Conservation (phyloP, 2,113 vertebrate species). For the Ceuthmochares aereus region DNA sequence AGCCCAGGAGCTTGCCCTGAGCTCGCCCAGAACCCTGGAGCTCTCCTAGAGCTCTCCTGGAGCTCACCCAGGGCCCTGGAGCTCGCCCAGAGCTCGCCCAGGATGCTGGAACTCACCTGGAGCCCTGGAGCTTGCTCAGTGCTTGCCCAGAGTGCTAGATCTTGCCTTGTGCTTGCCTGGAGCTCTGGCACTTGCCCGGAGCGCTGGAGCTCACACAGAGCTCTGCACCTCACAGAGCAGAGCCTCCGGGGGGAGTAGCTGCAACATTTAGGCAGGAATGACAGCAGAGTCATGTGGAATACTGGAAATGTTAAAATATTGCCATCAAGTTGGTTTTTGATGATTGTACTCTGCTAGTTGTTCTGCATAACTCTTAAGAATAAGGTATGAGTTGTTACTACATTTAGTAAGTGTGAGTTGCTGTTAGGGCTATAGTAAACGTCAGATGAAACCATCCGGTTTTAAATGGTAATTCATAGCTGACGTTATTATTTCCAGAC, state of each 20-base stretch:
- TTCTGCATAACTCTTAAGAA: neutral
- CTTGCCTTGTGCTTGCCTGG: no score
- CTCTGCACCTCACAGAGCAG: neutral
- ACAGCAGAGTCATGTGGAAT: neutral
- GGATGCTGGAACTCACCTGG: no score
- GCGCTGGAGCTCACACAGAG: neutral
- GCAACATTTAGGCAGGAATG: no score
- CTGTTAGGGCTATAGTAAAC: neutral
- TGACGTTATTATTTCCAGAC: neutral
- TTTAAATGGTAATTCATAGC: neutral
- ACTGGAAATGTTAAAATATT: neutral
- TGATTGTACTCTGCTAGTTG: accelerated
- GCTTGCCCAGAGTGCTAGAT: no score
- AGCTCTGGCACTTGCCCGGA: no score
- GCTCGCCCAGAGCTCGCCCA: no score
- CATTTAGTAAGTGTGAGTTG: neutral
- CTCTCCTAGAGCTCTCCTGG: no score
- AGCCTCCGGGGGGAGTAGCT: neutral
- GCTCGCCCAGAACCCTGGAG: no score
- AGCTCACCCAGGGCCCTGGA: no score
- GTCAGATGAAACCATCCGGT: neutral
- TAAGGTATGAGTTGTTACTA: neutral
- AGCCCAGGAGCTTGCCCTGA: no score
- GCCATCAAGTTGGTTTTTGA: neutral
- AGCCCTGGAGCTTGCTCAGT: no score